phyloP scores from a whole-genome alignment of 2,797 vertebrate species.

The Parotocinclus haroldoi region DNA sequence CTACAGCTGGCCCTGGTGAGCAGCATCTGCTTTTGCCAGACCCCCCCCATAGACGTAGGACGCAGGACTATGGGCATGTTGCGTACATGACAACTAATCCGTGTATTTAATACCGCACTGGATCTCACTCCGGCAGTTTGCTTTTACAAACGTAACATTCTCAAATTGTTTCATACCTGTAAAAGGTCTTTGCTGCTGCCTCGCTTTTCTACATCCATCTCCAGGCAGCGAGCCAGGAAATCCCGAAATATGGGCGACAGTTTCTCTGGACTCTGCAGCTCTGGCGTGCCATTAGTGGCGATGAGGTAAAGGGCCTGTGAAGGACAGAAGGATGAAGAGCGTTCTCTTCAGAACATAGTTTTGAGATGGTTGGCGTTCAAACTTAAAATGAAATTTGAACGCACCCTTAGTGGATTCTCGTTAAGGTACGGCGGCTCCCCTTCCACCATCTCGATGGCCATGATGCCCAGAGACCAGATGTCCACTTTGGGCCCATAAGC shows the following conservation, averaged over 20 bases:
- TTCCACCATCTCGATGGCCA: conserved; percentile 99
- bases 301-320: conserved; percentile 92
- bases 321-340: background rate
- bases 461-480: conserved; percentile 97
- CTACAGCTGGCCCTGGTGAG: too few species aligned
- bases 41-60: too few species aligned
- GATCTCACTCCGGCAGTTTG: too few species aligned
- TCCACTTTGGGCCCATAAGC: conserved; percentile 97
- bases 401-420: conserved; percentile 94
- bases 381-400: conserved; percentile 43
- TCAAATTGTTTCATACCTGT: conserved; percentile 71
- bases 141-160: too few species aligned
- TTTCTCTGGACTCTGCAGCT: conserved; percentile 96
- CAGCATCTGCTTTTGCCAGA: too few species aligned
- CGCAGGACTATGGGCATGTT: too few species aligned
- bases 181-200: conserved; percentile 92
- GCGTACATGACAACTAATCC: too few species aligned
- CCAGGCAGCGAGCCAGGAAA: conserved; percentile 92
- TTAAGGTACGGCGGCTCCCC: conserved; percentile 97
- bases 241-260: conserved; percentile 93
- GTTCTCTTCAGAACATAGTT: too few species aligned
- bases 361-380: too few species aligned
- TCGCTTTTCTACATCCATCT: conserved; percentile 97
- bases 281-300: conserved; percentile 95
- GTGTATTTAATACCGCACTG: too few species aligned